Percentiles rank a stretch among this genome's conserved stretches.
These are phyloP conservation scores for Meiosimyza decipiens DNA, from an alignment of 2,888 invertebrate species.

Conservation along the genomic window DNA sequence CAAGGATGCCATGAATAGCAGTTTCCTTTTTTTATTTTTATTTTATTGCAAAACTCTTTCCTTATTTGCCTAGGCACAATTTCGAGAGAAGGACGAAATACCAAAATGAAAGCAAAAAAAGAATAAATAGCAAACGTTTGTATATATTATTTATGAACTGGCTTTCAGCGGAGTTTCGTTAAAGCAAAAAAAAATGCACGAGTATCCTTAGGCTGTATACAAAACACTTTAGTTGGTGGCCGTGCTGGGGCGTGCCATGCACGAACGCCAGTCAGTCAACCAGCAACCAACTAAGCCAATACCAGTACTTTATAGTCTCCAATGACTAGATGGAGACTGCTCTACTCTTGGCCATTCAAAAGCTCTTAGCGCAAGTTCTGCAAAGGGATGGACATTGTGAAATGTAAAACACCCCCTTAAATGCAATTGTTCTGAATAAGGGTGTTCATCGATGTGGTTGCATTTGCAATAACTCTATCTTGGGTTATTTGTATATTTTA, in stretches of 20 bases:
- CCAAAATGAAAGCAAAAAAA: constrained; percentile 7
- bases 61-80: constrained; percentile 12
- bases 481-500: not conserved
- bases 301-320: constrained; percentile 36
- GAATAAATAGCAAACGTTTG: constrained; percentile 32
- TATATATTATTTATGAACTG: constrained; percentile 54
- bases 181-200: constrained; percentile 34
- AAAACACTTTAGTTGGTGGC: constrained; percentile 37
- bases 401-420: not conserved
- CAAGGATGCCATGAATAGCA: constrained; percentile 20
- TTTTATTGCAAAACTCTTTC: constrained; percentile 8
- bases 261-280: constrained; percentile 48
- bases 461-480: not conserved
- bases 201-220: constrained; percentile 30
- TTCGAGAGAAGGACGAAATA: constrained; percentile 5
- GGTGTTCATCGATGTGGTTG: not conserved
- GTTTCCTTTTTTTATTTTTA: constrained; percentile 5
- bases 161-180: constrained; percentile 43
- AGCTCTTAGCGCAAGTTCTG: constrained; percentile 43
- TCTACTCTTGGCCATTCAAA: constrained; percentile 50
- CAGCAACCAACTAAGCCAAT: constrained; percentile 37
- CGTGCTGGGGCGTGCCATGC: constrained; percentile 54
- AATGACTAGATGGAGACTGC: constrained; percentile 15
- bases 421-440: not conserved
- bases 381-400: constrained; percentile 51